Evolutionary conservation across 2,888 invertebrate genomes (phyloP), one percentile per base, ranked within the genome.

Genomic region (Euproctis similis): DNA sequence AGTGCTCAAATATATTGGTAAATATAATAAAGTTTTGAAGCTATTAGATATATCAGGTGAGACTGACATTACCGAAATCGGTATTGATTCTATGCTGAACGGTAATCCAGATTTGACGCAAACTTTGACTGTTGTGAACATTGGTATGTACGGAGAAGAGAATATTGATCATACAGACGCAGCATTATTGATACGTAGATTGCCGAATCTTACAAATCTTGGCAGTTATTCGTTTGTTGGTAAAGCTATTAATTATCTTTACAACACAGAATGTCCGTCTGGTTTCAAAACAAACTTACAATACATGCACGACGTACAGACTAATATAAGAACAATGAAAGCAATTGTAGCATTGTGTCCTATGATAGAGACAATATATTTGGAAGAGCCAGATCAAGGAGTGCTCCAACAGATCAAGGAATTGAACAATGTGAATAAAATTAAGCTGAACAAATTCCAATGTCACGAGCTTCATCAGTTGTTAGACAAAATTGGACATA

Each of bases 211-310:
- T 25, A 86, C 87, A 18, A 88, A 88, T 23, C 68, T 91, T 11
- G 88, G 88, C 32, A 88, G 88, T 28, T 91, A 90, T 55, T 90
- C 90, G 1, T 91, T 86, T 60, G 89, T 90, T 19, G 91, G 91
- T 0, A 87, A 86, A 52, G 81, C 90, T 1, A 59, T 91, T 10
- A 75, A 84, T 35, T 80, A 87, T 41, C 73, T 90, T 12, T 69
- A 82, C 43, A 86, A 85, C 38, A 77, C 84, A 8, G 86, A 87
- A 35, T 76, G 84, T 40, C 76, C 82, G 16, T 71, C 84, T 8
- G 66, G 70, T 19, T 88, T 87, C 47, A 86, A 82, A 64, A 87
- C 88, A n/a, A 90, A 89, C 45, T 50, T 91, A 17, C 88, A 87
- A 42, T 90, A 91, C 53, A 54, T 91, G 11, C 91, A 90, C 47